Base-by-base conservation (phyloP, 2,797 vertebrate species). In the Neomorphus geoffroyi region DNA sequence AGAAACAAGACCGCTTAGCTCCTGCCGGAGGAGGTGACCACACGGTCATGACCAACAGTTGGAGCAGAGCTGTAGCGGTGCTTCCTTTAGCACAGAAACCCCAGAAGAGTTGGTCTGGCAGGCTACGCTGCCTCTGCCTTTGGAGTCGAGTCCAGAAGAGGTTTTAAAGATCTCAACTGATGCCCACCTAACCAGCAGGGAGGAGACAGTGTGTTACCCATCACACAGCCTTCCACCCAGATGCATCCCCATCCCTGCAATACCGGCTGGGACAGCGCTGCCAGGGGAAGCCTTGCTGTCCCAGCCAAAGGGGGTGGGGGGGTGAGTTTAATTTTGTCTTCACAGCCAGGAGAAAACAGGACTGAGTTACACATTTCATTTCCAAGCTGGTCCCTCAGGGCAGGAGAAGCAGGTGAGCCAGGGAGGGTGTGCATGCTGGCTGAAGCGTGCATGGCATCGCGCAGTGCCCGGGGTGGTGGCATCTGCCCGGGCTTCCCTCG, bases 1-100 rank as follows among this genome's bases (percentile, higher is more conserved):
- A 95, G 94, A 89, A 96, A 88, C 82, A 66, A 83, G 86, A 78
- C 80, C 4, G 0, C 86, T 74, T 10, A 15, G 81, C 88, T 94
- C 56, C 86, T 71, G 5, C 69, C 86, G 79, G 85, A 57, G 77
- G 89, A 93, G 90, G 93, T 96, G 95, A 91, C 93, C 91, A 81
- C 0, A 3, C 1, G 69, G 92, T 95, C 95, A 91, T 0, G 3
- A 66, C 28, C 91, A 37, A 2, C 50, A 0, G 85, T 45, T 4
- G 45, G 70, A 66, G 79, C 61, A 62, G 86, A 88, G 71, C 82
- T 58, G 37, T 3, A 11, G 22, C 4, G 10, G 39, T 5, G 33
- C 51, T 48, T 35, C 33, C 56, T 58, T 28, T 21, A 48, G 65
- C 69, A 30, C 61, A 77, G 61, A 56, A 14, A 17, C 27, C 11